Conservation (phyloP, 2,797 vertebrate genomes). For the Halcyon chelicuti region DNA sequence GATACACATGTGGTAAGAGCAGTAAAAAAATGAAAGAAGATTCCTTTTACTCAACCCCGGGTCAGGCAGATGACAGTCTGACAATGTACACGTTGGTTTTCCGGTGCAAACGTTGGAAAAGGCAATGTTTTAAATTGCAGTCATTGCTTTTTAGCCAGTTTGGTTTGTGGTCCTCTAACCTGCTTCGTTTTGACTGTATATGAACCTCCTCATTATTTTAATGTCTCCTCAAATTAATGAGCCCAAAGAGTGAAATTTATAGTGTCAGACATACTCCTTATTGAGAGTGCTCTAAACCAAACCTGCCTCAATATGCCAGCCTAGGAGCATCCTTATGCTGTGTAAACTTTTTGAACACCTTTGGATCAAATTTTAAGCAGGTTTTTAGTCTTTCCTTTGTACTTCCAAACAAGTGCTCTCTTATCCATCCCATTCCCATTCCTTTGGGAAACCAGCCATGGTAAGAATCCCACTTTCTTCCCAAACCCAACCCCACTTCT, state of each 20-base stretch:
- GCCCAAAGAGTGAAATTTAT: neutral
- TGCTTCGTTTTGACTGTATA: neutral
- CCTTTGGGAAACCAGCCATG: fast-evolving
- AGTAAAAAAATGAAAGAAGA: neutral
- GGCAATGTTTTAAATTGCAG: fast-evolving
- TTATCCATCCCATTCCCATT: neutral
- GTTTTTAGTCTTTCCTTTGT: neutral
- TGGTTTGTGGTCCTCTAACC: neutral
- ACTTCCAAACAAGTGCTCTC: neutral
- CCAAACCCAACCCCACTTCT: neutral
- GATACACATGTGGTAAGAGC: neutral
- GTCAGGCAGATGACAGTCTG: neutral
- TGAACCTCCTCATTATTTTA: neutral
- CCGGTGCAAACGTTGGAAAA: neutral
- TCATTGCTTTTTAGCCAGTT: neutral
- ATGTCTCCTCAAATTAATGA: neutral
- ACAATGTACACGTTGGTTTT: neutral
- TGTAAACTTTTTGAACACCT: neutral
- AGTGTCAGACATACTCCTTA: fast-evolving
- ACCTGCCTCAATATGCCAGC: neutral
- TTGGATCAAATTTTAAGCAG: neutral
- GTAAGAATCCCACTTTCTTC: neutral
- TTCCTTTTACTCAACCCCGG: neutral
- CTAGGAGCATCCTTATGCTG: neutral
- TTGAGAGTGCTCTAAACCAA: no score